Evolutionary conservation across 2,888 invertebrate genomes (phyloP).

Genomic region (Apodemia duryi): DNA sequence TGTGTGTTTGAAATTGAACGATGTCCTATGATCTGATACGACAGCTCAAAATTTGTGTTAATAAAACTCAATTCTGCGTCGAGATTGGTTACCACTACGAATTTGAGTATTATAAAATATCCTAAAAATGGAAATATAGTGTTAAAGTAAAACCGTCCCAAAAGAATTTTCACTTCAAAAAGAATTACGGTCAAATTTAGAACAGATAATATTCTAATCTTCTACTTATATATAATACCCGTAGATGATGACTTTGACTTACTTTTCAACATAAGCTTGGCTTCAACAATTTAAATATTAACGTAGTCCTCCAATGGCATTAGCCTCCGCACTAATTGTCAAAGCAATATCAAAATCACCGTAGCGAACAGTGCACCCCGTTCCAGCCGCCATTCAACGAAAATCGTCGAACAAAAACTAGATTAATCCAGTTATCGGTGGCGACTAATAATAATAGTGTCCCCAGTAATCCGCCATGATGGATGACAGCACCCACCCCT

Average conservation of each 20-base stretch:
- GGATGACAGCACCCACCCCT: slow-evolving; percentile 69
- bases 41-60: background rate
- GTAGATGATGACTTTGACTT: too few relatives aligned
- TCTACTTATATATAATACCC: too few relatives aligned
- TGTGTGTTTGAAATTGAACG: slow-evolving; percentile 5
- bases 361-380: slow-evolving; percentile 27
- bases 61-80: background rate
- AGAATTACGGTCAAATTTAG: too few relatives aligned
- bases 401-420: slow-evolving; percentile 59
- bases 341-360: slow-evolving; percentile 20
- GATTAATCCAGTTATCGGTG: slow-evolving; percentile 66
- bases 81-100: background rate
- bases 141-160: too few relatives aligned
- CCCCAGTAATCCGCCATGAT: slow-evolving; percentile 64
- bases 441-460: slow-evolving; percentile 71
- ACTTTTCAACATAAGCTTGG: too few relatives aligned
- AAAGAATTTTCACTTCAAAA: too few relatives aligned
- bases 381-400: slow-evolving; percentile 34
- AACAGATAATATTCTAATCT: too few relatives aligned
- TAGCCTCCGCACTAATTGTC: background rate
- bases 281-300: background rate
- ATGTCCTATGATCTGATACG: background rate
- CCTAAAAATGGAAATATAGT: too few relatives aligned
- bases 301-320: background rate
- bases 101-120: too few relatives aligned